These are phyloP conservation scores for Morone chrysops DNA, from an alignment of 2,113 vertebrate genomes.

Conservation along the genomic window DNA sequence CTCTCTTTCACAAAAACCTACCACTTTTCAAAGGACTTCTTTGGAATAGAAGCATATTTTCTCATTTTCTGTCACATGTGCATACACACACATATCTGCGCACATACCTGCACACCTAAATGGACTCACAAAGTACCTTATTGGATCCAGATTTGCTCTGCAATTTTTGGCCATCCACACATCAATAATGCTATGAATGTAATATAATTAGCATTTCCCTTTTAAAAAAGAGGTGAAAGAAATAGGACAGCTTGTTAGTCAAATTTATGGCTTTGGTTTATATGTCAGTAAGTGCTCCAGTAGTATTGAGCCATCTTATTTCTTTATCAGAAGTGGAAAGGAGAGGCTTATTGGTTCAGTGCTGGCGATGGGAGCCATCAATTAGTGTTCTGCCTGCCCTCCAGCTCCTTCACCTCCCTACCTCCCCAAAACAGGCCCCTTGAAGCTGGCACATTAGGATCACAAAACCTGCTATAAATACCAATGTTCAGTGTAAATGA, in stretches of 20 bases:
- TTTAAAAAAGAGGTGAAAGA: constrained; percentile 68
- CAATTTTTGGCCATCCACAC: constrained; percentile 66
- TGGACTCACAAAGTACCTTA: constrained; percentile 59
- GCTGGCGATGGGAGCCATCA: constrained; percentile 84
- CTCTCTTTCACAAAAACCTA: constrained; percentile 57
- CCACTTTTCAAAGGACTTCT: constrained; percentile 64
- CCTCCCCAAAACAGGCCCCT: constrained; percentile 75
- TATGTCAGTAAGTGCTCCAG: constrained; percentile 77
- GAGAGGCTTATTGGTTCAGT: constrained; percentile 84
- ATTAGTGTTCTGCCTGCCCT: constrained; percentile 81
- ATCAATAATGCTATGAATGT: constrained; percentile 78
- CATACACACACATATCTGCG: neutral
- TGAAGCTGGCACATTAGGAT: constrained; percentile 85
- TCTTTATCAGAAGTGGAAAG: constrained; percentile 83
- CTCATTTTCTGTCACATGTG: constrained; percentile 1
- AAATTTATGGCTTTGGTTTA: constrained; percentile 82
- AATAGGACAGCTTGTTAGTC: constrained; percentile 83
- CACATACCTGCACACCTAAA: constrained; percentile 23
- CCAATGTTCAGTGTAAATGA: constrained; percentile 87
- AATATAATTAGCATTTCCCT: constrained; percentile 77
- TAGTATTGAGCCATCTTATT: constrained; percentile 80
- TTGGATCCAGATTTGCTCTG: constrained; percentile 78
- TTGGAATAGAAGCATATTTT: constrained; percentile 53
- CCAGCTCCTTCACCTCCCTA: constrained; percentile 70
- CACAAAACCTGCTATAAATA: constrained; percentile 88